Conservation (phyloP, 1,140 invertebrate species). For the Acyrthosiphon pisum region DNA sequence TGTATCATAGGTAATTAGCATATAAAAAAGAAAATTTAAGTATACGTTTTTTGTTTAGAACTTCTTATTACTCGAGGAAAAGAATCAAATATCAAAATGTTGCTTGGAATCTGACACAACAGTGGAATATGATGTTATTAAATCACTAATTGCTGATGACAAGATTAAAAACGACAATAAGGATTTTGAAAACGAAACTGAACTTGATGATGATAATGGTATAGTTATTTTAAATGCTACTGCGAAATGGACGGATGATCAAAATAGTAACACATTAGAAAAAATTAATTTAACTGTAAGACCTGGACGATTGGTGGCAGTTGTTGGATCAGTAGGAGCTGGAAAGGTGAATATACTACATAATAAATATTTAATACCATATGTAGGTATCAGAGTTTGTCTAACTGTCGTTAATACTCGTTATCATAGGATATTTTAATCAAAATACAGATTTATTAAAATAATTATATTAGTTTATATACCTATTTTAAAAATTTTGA, state of each 20-base stretch:
- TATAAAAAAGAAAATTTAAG: not conserved
- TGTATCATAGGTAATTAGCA: too few relatives aligned
- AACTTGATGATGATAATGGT: constrained; percentile 64
- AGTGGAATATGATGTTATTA: not conserved
- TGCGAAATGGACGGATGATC: constrained; percentile 69
- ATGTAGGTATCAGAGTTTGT: too few relatives aligned
- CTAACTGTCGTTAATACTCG: too few relatives aligned
- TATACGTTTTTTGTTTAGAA: constrained; percentile 65
- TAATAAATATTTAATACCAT: not conserved
- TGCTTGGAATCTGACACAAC: not conserved
- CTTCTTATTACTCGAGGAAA: constrained; percentile 74
- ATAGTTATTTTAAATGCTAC: constrained; percentile 67
- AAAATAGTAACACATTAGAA: constrained; percentile 69
- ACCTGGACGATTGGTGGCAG: constrained; percentile 73
- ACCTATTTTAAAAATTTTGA: too few relatives aligned
- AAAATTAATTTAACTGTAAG: constrained; percentile 72
- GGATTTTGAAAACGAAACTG: constrained; percentile 60
- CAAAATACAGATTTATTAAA: too few relatives aligned
- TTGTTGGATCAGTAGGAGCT: constrained; percentile 83
- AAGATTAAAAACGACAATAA: not conserved
- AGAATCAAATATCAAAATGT: not conserved
- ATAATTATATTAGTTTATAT: too few relatives aligned
- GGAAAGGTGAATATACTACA: constrained; percentile 71
- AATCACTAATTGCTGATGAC: not conserved
- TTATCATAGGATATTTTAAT: too few relatives aligned